Evolutionary conservation across 2,113 vertebrate genomes (phyloP).

Genomic region (Arvicanthis niloticus): DNA sequence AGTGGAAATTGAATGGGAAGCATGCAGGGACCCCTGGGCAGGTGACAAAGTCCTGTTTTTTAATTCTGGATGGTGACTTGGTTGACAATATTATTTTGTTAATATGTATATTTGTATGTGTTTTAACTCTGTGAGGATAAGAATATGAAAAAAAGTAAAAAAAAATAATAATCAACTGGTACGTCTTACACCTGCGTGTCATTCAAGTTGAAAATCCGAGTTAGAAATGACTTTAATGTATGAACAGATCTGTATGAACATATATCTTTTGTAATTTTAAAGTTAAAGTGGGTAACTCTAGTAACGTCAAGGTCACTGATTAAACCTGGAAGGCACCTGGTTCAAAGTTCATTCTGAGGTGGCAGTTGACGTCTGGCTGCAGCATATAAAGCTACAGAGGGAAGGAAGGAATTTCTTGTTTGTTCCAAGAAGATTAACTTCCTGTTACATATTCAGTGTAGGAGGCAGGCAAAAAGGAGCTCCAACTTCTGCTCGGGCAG

Average conservation of each 20-base stretch:
- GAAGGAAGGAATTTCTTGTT: not conserved
- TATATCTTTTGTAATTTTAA: not conserved
- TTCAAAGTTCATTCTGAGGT: conserved; percentile 58
- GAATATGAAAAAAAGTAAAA: not conserved
- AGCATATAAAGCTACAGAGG: not conserved
- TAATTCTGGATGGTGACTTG: not conserved
- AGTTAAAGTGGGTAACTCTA: not conserved
- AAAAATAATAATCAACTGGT: not conserved
- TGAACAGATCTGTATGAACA: not conserved
- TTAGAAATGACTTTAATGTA: conserved; percentile 6
- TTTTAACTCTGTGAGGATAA: not conserved
- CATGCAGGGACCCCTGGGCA: not conserved
- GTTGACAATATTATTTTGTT: not conserved
- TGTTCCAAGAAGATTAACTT: conserved; percentile 37
- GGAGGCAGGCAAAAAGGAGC: not conserved
- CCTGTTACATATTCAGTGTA: not conserved
- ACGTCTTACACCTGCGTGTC: not conserved
- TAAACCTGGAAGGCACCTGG: conserved; percentile 28
- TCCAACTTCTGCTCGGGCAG: not conserved
- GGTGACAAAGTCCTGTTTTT: not conserved
- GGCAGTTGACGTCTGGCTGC: not conserved
- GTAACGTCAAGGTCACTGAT: conserved; percentile 44
- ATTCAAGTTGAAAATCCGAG: conserved; percentile 38
- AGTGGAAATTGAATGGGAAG: not conserved
- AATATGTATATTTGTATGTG: not conserved